Evolutionary conservation across 2,888 invertebrate species (phyloP).

Genomic region (Caradrina kadenii): DNA sequence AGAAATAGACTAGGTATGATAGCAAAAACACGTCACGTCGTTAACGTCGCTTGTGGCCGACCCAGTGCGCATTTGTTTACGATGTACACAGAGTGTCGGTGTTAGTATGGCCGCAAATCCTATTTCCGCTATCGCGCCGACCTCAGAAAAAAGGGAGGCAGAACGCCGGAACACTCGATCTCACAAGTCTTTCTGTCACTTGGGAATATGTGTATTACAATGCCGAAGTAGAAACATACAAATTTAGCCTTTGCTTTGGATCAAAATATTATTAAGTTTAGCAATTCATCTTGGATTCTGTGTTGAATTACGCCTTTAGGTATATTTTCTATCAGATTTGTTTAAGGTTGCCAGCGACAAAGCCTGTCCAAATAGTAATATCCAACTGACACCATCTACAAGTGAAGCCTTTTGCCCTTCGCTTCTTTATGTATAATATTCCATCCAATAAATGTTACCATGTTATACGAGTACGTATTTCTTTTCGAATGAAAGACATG

Average conservation of each 20-base stretch:
- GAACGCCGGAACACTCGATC: constrained; percentile 38
- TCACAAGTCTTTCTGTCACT: constrained; percentile 21
- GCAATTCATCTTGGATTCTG: too few relatives aligned
- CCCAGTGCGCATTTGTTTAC: constrained; percentile 36
- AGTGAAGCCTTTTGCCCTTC: too few relatives aligned
- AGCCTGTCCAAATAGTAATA: too few relatives aligned
- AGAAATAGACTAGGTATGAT: background rate
- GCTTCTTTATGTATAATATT: too few relatives aligned
- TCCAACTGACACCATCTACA: too few relatives aligned
- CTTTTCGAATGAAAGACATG: constrained; percentile 10
- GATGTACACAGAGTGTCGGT: constrained; percentile 39
- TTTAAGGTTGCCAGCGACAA: too few relatives aligned
- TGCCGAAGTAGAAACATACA: background rate
- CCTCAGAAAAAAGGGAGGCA: constrained; percentile 21
- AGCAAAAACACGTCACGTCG: background rate
- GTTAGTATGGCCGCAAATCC: constrained; percentile 52
- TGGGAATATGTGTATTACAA: constrained; percentile 1
- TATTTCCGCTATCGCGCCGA: constrained; percentile 64
- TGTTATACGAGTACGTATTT: constrained; percentile 1
- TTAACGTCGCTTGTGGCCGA: background rate
- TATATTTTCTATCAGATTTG: too few relatives aligned
- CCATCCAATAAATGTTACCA: too few relatives aligned
- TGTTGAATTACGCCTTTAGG: too few relatives aligned
- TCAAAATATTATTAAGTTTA: background rate
- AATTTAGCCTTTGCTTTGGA: background rate